Evolutionary conservation across 1,140 invertebrate genomes (phyloP), one percentile per base, ranked within the genome.

Genomic region (Neodiprion lecontei): DNA sequence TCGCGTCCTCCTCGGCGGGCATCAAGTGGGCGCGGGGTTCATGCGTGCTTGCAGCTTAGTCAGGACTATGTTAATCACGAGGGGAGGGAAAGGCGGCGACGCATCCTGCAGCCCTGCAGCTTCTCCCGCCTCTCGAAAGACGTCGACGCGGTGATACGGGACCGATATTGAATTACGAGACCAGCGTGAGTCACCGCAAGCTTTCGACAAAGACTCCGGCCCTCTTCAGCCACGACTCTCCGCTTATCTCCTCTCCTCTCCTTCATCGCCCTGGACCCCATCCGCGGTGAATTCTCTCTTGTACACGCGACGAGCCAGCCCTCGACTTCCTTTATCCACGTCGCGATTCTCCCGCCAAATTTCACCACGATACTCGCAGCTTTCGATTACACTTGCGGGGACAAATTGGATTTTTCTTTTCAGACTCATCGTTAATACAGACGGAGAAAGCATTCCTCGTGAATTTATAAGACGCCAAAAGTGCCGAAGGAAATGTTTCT

Each of bases 31-130:
- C 50, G 48, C 66, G 65, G 65, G 69, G 75, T 73, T 67, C 28
- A 65, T 66, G 75, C 67, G 72, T 68, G 53, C 68, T 21, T 72
- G 23, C 21, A 40, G 76, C 76, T 77, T 73, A 72, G 76, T 77
- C 71, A 77, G 76, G 76, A 73, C 73, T 77, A 77, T 77, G 76
- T 48, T 77, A 77, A 77, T 77, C 50, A 67, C 71, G 61, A 17
- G 7, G 12, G 61, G 7, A 65, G 7, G 61, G 61, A 4, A 7
- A 65, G 61, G 7, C 17, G 12, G 17, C 61, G 61, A 65, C 12
- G 61, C 61, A 14, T 21, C 17, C 61, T 14, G 12, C 61, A 40
- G 28, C 28, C 53, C 5, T 61, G 53, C 53, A 61, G 53, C 53
- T 9, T 61, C 53, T 17, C 11, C 53, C 4, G 11, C 11, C 53